Base-by-base conservation (phyloP, 1,140 invertebrate genomes). In the Zaprionus ornatus region DNA sequence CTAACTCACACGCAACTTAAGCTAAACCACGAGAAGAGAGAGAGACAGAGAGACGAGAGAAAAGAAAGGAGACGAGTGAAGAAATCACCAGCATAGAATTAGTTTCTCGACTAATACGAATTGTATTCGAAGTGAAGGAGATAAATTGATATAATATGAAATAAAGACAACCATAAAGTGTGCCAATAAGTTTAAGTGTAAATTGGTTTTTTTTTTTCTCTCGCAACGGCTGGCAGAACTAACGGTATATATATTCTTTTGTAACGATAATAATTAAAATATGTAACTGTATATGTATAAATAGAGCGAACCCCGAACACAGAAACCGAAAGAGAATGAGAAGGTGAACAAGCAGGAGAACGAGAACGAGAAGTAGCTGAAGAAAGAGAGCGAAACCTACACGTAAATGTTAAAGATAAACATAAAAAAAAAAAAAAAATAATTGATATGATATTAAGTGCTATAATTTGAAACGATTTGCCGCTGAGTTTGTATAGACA, bases 121-220 rank as follows among this genome's bases (percentile, higher is more conserved):
- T 66, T 74, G 35, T 37, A 37, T 37, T 17, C 40, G 40, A 45
- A 45, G 40, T 1, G 17, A n/a, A n/a, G 37, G 50, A 13, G 27
- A 23, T 35, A 10, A 50, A 54, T 40, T 70, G 48, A 63, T 21
- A 61, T 55, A 55, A 56, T 59, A 35, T 32, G 9, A 56, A 62
- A 52, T 37, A 55, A 15, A 62, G 12, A 32, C 29, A 29, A 79
- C 59, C 70, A 72, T 78, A 79, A 79, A 57, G 85, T 83, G 84
- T 87, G 84, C 84, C 84, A 87, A 87, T 87, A 83, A 35, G 57
- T 77, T 68, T 86, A 87, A 68, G 77, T 80, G 79, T 87, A 79
- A 60, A 74, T 80, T 77, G 54, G 21, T 55, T 71, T 71, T 78
- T 78, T 54, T 79, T 77, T 79, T 79, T 70, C 60, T 45, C 40